Conservation (phyloP, 2,797 vertebrate species). For the Tinamus major region DNA sequence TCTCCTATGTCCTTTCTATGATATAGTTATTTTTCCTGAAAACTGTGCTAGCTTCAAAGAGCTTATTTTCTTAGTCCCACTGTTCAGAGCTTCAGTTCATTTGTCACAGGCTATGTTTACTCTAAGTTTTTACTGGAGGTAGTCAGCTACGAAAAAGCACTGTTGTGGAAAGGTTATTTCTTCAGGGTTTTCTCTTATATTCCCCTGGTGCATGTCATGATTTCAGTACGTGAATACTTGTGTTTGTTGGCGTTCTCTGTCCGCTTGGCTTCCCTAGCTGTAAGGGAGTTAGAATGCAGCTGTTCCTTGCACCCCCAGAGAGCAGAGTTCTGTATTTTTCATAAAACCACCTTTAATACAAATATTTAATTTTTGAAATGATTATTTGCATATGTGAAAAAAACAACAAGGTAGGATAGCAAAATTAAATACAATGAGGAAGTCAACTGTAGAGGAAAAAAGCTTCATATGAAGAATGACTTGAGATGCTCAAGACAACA, state of each 20-base stretch:
- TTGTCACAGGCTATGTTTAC: not conserved
- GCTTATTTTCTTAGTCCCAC: constrained; percentile 2
- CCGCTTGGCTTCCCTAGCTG: not conserved
- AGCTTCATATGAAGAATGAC: not conserved
- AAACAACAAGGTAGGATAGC: not conserved
- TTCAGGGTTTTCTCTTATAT: not conserved
- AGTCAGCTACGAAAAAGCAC: not conserved
- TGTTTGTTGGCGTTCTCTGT: not conserved
- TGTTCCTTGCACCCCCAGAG: not conserved
- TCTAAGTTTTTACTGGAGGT: not conserved
- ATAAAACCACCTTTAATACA: not conserved
- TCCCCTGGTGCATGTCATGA: rapidly evolving
- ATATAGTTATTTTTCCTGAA: not conserved
- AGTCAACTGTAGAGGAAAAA: not conserved
- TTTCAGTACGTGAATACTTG: not conserved
- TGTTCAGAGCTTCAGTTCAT: not conserved
- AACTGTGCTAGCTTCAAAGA: not conserved
- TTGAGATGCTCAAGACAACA: not conserved
- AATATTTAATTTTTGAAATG: not conserved
- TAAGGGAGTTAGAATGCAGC: not conserved
- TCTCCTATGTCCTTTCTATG: not conserved
- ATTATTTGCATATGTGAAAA: not conserved
- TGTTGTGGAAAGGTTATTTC: constrained; percentile 18
- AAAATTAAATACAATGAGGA: not conserved
- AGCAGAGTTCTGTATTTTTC: not conserved